A percentile compares a stretch with the other conserved stretches of the same genome.
phyloP scores from a whole-genome alignment of 30 jellyfish, hydroid and myxozoan genomes.

The Turritopsis dohrnii region DNA sequence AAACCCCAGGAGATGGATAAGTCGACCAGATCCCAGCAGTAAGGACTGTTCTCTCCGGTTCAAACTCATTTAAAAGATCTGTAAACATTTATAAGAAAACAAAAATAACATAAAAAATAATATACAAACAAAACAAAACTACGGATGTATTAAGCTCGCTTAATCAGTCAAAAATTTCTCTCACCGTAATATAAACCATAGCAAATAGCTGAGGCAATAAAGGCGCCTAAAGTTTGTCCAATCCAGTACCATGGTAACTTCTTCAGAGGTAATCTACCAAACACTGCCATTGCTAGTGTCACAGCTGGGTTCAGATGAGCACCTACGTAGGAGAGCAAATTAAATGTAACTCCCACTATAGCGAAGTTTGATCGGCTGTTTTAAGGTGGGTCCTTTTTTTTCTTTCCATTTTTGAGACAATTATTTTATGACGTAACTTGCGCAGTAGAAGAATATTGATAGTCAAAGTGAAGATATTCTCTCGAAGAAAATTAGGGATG shows the following conservation, averaged over 20 bases:
- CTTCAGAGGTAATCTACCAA: slow-evolving; percentile 59
- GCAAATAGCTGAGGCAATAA: slow-evolving; percentile 85
- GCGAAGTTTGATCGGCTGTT: too few species aligned
- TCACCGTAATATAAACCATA: slow-evolving; percentile 80
- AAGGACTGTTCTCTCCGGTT: slow-evolving; percentile 40
- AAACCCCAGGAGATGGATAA: slow-evolving; percentile 54
- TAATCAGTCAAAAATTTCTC: neutral
- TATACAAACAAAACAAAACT: neutral
- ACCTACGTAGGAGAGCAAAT: slow-evolving; percentile 32
- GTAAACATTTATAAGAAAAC: neutral
- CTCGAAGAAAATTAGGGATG: too few species aligned
- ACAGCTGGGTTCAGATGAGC: slow-evolving; percentile 98
- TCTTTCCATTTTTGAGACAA: too few species aligned
- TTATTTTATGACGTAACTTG: too few species aligned
- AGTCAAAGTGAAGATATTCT: too few species aligned
- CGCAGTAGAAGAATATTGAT: too few species aligned
- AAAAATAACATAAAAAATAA: neutral
- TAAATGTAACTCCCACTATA: neutral
- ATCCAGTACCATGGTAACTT: slow-evolving; percentile 71
- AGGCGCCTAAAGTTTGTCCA: slow-evolving; percentile 81
- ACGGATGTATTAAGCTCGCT: neutral
- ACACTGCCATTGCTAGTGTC: slow-evolving; percentile 67
- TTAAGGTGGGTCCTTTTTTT: too few species aligned
- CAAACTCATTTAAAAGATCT: slow-evolving; percentile 71
- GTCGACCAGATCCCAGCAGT: slow-evolving; percentile 96